phyloP scores from a whole-genome alignment of 2,113 vertebrate species.

The Cricetomys ansorgei region DNA sequence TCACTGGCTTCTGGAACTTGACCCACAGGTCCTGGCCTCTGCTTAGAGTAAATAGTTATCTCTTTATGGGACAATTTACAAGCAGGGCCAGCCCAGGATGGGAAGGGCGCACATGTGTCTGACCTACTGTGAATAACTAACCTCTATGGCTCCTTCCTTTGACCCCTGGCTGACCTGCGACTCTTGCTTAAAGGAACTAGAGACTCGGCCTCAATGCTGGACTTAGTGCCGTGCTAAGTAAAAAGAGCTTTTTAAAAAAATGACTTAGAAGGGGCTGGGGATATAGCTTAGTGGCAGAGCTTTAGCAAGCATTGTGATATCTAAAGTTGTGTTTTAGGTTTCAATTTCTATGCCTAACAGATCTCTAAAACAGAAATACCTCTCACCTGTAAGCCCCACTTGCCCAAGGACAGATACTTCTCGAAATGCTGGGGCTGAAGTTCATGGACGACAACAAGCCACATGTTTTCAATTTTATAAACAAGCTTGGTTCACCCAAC shows the following conservation, averaged over 20 bases:
- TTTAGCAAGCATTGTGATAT: background rate
- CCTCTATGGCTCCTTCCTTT: conserved; percentile 43
- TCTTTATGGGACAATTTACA: conserved; percentile 30
- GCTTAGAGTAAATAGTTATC: conserved; percentile 62
- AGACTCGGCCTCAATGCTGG: background rate
- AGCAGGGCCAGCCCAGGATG: conserved; percentile 31
- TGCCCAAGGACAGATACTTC: no score
- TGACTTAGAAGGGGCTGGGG: background rate
- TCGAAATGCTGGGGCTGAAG: no score
- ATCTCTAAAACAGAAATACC: no score
- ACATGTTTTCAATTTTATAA: no score
- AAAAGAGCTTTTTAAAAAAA: background rate
- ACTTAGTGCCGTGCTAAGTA: background rate
- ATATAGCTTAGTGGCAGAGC: background rate
- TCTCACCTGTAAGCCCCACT: no score
- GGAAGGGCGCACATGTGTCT: conserved; percentile 13
- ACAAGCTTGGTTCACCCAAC: no score
- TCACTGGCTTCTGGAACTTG: conserved; percentile 56
- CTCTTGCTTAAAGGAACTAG: background rate
- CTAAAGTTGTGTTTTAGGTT: no score
- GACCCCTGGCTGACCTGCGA: conserved; percentile 30
- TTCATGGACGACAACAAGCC: no score
- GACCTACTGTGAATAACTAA: conserved; percentile 2
- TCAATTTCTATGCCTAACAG: no score
- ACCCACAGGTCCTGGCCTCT: conserved; percentile 47